Conservation (phyloP, 92 coral and sea anemone species). For the Umimayanthus kanabou region DNA sequence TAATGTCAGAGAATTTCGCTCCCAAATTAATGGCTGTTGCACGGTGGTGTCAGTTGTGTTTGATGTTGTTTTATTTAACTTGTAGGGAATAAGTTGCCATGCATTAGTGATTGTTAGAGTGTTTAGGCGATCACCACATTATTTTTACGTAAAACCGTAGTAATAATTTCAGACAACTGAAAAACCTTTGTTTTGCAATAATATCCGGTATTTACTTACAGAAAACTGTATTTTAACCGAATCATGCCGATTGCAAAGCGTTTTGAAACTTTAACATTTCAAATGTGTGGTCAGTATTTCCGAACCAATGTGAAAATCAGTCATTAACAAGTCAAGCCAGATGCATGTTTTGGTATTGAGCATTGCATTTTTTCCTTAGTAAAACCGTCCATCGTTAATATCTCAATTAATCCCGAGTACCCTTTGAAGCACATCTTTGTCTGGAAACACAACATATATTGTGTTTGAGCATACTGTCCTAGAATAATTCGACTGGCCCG, state of each 20-base stretch:
- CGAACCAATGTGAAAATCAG: too few relatives aligned
- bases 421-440: too few relatives aligned
- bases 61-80: too few relatives aligned
- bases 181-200: not conserved
- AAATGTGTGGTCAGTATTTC: not conserved
- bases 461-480: too few relatives aligned
- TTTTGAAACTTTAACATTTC: not conserved
- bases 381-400: too few relatives aligned
- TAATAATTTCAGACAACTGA: not conserved
- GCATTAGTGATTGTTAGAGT: not conserved
- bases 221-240: not conserved
- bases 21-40: too few relatives aligned
- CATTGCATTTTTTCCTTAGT: not conserved
- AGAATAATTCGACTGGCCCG: too few relatives aligned
- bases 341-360: not conserved
- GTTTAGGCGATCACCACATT: not conserved
- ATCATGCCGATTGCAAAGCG: not conserved
- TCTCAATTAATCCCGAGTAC: too few relatives aligned
- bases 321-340: not conserved
- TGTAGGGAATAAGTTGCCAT: not conserved
- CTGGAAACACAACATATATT: too few relatives aligned
- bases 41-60: too few relatives aligned
- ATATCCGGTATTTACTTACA: not conserved
- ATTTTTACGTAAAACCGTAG: too few relatives aligned
- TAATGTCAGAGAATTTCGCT: too few relatives aligned